Conservation (phyloP, 2,113 vertebrate species). For the Cygnus buccinator region DNA sequence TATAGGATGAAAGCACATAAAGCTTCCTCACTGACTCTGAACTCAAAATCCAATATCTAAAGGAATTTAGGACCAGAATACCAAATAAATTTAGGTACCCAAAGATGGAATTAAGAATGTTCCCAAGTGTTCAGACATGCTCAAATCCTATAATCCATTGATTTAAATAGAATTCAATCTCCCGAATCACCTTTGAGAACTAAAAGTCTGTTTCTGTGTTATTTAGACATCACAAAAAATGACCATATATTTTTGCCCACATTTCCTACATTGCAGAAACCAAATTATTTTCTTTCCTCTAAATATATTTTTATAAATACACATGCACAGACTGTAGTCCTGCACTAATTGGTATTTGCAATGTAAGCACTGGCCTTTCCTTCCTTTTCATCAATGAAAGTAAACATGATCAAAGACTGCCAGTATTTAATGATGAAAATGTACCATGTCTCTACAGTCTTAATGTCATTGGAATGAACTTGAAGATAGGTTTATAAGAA, state of each 20-base stretch:
- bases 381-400: constrained; percentile 33
- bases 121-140: not conserved
- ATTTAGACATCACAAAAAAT: not conserved
- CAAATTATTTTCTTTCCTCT: constrained; percentile 52
- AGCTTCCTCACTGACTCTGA: not conserved
- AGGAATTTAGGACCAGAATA: not conserved
- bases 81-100: not conserved
- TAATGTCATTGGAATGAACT: constrained; percentile 41
- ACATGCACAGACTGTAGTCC: not conserved
- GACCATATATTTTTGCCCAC: not conserved
- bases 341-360: constrained; percentile 58
- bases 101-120: not conserved
- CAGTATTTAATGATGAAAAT: constrained; percentile 46
- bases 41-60: not conserved
- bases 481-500: constrained; percentile 43
- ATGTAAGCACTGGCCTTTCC: constrained; percentile 53
- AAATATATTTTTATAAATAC: constrained; percentile 55
- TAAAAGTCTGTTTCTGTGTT: not conserved
- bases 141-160: not conserved
- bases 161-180: not conserved
- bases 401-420: constrained; percentile 57
- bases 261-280: constrained; percentile 2
- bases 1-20: not conserved
- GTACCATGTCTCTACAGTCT: not conserved
- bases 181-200: not conserved